Conservation (phyloP, 2,888 invertebrate species). For the Morpho helenor region DNA sequence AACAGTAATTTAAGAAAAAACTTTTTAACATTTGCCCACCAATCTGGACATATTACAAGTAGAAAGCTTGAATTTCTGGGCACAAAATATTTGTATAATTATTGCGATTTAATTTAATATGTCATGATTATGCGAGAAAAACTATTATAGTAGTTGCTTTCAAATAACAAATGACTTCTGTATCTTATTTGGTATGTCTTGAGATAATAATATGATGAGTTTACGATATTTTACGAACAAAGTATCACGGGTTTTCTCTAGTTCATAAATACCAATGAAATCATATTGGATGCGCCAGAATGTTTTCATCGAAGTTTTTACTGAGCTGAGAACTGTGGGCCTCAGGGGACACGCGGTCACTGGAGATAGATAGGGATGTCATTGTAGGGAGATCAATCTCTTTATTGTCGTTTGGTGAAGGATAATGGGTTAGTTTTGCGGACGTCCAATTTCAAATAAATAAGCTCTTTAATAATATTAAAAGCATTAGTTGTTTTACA, state of each 20-base stretch:
- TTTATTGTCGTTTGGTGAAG: conserved; percentile 2
- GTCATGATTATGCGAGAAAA: too few relatives aligned
- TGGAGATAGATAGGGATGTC: conserved; percentile 44
- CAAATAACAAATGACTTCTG: too few relatives aligned
- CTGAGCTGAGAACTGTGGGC: conserved; percentile 68
- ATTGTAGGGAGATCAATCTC: conserved; percentile 9
- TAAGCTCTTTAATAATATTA: background rate
- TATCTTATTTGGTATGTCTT: background rate
- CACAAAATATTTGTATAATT: too few relatives aligned
- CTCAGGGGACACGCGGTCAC: conserved; percentile 55
- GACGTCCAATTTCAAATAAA: background rate
- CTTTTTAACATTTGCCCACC: too few relatives aligned
- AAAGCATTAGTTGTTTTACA: too few relatives aligned
- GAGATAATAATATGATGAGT: background rate
- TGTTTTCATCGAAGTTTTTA: conserved; percentile 69
- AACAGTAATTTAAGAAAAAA: too few relatives aligned
- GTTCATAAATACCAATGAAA: conserved; percentile 37
- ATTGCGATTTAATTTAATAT: too few relatives aligned
- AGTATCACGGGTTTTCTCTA: background rate
- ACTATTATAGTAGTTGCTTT: too few relatives aligned
- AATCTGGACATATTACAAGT: too few relatives aligned
- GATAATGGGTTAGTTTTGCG: background rate
- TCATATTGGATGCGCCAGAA: conserved; percentile 68
- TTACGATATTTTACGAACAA: background rate
- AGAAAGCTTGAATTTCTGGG: too few relatives aligned